These are phyloP conservation scores for Linepithema humile DNA, from an alignment of 1,140 invertebrate genomes.

Conservation along the genomic window DNA sequence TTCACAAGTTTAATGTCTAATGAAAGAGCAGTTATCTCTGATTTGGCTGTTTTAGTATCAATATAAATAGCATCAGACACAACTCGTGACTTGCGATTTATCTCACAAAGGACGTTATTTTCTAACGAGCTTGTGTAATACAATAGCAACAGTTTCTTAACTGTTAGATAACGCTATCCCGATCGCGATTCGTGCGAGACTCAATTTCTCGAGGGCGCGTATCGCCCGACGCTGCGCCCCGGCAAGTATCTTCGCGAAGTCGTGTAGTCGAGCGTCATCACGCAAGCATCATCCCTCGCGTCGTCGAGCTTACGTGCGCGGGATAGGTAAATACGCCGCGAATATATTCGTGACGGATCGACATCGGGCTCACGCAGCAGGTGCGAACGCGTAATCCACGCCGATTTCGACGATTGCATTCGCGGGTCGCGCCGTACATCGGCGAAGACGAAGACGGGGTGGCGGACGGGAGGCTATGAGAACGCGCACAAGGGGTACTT, in stretches of 20 bases:
- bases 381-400: conserved; percentile 70
- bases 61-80: too few species aligned
- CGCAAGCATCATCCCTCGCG: conserved; percentile 34
- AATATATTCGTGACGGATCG: conserved; percentile 59
- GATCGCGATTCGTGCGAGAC: not conserved
- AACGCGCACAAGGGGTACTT: conserved; percentile 53
- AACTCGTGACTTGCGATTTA: not conserved
- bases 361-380: conserved; percentile 59
- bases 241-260: conserved; percentile 6
- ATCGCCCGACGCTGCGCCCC: not conserved
- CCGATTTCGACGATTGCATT: conserved; percentile 65
- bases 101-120: not conserved
- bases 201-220: not conserved
- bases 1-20: not conserved
- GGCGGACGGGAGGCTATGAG: conserved; percentile 36
- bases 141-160: not conserved
- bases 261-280: conserved; percentile 17
- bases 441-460: not conserved
- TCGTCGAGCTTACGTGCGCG: not conserved
- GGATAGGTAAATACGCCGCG: not conserved
- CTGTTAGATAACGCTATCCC: not conserved
- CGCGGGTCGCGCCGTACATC: conserved; percentile 11
- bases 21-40: too few species aligned
- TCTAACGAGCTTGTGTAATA: not conserved
- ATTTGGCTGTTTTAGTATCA: too few species aligned